Conservation (phyloP, 1,140 invertebrate genomes). For the Drosophila sproati region DNA sequence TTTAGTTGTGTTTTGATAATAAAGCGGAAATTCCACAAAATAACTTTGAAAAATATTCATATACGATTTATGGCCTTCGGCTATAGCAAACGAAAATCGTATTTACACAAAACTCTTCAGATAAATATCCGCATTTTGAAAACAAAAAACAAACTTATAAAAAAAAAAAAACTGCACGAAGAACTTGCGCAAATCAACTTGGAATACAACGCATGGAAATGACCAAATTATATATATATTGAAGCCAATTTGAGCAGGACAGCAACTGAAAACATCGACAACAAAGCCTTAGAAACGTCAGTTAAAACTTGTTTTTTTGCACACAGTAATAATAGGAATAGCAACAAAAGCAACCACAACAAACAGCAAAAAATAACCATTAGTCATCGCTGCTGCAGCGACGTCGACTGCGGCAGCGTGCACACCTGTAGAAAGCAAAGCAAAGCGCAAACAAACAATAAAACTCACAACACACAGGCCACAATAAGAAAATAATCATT, state of each 20-base stretch:
- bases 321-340: slow-evolving; percentile 40
- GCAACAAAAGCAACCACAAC: slow-evolving; percentile 24
- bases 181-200: slow-evolving; percentile 38
- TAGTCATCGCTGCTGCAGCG: slow-evolving; percentile 63
- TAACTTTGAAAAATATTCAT: slow-evolving; percentile 12
- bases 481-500: slow-evolving; percentile 56
- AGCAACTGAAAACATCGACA: slow-evolving; percentile 6
- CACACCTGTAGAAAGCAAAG: slow-evolving; percentile 78
- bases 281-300: slow-evolving; percentile 28
- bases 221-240: slow-evolving; percentile 34
- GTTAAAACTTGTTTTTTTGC: slow-evolving; percentile 62
- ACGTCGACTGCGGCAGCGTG: slow-evolving; percentile 17
- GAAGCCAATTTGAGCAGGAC: slow-evolving; percentile 12
- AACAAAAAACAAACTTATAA: slow-evolving; percentile 30
- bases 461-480: slow-evolving; percentile 30
- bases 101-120: slow-evolving; percentile 8
- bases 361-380: slow-evolving; percentile 50
- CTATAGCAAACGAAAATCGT: background rate
- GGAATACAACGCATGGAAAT: slow-evolving; percentile 17
- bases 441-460: slow-evolving; percentile 47
- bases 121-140: slow-evolving; percentile 42
- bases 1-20: background rate
- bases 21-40: slow-evolving; percentile 15
- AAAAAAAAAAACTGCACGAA: slow-evolving; percentile 19
- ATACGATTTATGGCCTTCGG: slow-evolving; percentile 21